Conservation (phyloP, 1,140 invertebrate species). For the Euwallacea similis region DNA sequence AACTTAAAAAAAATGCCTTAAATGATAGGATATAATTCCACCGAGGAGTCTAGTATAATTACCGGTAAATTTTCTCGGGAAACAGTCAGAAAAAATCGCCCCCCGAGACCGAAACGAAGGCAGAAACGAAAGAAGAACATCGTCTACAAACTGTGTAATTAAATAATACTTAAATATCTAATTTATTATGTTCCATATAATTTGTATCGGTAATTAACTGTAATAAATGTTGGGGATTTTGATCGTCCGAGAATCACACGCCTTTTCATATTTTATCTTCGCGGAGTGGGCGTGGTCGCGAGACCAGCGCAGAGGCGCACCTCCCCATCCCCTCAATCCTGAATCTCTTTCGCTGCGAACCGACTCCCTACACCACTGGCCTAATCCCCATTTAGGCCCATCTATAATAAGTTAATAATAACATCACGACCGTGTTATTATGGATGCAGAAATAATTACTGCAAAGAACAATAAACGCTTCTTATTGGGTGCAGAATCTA, state of each 20-base stretch:
- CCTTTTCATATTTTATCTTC: constrained; percentile 47
- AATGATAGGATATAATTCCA: background rate
- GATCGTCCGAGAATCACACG: constrained; percentile 45
- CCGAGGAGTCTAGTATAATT: background rate
- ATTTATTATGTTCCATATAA: constrained; percentile 52
- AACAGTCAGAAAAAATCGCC: background rate
- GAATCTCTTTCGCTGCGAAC: background rate
- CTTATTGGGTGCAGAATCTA: constrained; percentile 31
- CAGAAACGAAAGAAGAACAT: constrained; percentile 5
- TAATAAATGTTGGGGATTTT: constrained; percentile 45
- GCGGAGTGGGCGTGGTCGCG: constrained; percentile 39
- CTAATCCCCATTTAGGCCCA: constrained; percentile 21
- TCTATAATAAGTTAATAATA: constrained; percentile 36
- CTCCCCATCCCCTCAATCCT: background rate
- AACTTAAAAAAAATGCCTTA: too few relatives aligned
- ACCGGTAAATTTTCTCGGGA: background rate
- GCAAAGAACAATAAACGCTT: constrained; percentile 35
- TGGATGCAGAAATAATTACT: constrained; percentile 37
- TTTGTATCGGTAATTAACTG: constrained; percentile 50
- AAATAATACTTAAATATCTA: constrained; percentile 52
- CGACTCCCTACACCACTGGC: background rate
- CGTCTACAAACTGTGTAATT: constrained; percentile 44
- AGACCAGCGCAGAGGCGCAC: constrained; percentile 26
- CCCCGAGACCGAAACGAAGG: constrained; percentile 5
- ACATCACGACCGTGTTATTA: constrained; percentile 24